Evolutionary conservation across 64 coral and sea anemone genomes (phyloP), one percentile per base, ranked within the genome.

Genomic region (Pocillopora damicornis): DNA sequence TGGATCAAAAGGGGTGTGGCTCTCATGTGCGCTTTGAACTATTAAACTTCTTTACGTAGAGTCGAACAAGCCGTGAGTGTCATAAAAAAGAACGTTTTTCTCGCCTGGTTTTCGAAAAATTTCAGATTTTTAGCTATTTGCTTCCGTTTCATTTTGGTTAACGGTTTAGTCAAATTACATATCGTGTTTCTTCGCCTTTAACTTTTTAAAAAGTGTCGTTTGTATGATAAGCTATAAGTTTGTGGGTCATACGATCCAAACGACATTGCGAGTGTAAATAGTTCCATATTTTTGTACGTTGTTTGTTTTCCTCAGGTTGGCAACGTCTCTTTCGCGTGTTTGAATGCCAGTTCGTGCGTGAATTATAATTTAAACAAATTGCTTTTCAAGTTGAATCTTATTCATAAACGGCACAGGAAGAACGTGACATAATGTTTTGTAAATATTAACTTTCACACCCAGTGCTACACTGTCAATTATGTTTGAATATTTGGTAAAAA

Each of bases 1-100:
- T 99, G 96, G 96, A 99, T 99, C 73, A 99, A 99, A 59, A 88
- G 89, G n/a, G 96, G 93, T 13, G 96, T 99, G 35, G 96, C 96
- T 17, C 90, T 99, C 36, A 99, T 99, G 96, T 99, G 96, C 35
- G 96, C 96, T 5, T 81, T 99, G 13, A 99, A 99, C 74, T 99
- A 99, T 60, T 99, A 88, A 76, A 57, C 13, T 88, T 9, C 23
- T 15, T 15, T 30, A 30, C 78, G 57, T 16, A 4, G 11, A 30
- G 14, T 34, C 7, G 12, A 37, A 7, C 60, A 51, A 16, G 73
- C 61, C 15, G 13, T 61, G 1, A 9, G 35, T 13, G 15, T 15
- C 30, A 0, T 30, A 30, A 30, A 30, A 30, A 30, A 30, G 35
- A 77, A 57, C 37, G 18, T 42, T 37, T 75, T 11, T 75, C 15